These are phyloP conservation scores for Sclerodermus sp. DNA, from an alignment of 2,888 invertebrate genomes.

Conservation along the genomic window DNA sequence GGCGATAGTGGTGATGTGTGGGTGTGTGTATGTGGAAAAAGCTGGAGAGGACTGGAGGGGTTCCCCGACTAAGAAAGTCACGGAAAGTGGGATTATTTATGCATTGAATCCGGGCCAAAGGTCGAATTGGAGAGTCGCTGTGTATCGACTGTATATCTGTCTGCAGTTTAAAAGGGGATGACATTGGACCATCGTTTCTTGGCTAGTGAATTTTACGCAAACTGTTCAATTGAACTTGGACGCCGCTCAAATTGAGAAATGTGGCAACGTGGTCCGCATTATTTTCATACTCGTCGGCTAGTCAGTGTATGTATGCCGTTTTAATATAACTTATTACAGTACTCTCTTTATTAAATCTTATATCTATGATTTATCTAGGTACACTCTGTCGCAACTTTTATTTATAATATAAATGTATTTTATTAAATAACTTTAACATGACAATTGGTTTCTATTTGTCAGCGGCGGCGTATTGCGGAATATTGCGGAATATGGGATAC, in stretches of 20 bases:
- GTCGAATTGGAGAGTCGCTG: neutral
- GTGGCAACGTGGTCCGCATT: no score
- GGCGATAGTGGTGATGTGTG: no score
- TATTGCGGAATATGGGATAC: no score
- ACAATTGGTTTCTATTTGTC: neutral
- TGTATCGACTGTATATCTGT: neutral
- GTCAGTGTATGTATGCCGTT: no score
- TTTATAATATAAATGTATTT: neutral
- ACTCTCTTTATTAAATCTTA: constrained; percentile 44
- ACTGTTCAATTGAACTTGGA: no score
- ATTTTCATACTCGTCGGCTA: no score
- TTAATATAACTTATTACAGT: constrained; percentile 47
- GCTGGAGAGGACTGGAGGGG: no score
- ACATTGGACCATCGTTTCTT: neutral
- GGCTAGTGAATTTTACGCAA: neutral
- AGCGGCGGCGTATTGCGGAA: neutral
- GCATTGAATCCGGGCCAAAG: neutral
- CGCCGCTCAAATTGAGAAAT: no score
- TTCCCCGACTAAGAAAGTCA: no score
- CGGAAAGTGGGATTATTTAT: neutral
- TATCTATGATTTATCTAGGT: constrained; percentile 46
- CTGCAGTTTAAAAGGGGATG: neutral
- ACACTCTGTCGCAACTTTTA: constrained; percentile 28
- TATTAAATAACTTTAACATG: neutral
- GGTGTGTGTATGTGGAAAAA: no score